phyloP scores from a whole-genome alignment of 2,888 invertebrate genomes.

The Ormyrus labotus region DNA sequence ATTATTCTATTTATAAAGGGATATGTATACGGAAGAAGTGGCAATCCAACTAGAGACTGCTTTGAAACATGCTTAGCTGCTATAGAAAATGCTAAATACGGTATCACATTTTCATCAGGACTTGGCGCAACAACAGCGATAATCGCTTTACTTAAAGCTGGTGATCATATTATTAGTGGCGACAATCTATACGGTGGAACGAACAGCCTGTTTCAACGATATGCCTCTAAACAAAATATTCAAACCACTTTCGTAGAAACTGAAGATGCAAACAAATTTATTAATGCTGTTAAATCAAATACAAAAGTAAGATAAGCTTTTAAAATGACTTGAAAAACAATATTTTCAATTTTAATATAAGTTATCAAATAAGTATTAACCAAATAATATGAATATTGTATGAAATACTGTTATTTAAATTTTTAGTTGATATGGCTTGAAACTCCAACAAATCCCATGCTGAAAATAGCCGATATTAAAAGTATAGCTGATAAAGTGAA shows the following conservation, averaged over 20 bases:
- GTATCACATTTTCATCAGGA: slow-evolving; percentile 91
- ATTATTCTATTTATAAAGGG: slow-evolving; percentile 78
- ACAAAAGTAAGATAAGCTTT: slow-evolving; percentile 85
- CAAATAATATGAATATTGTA: too few relatives aligned
- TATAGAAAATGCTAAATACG: slow-evolving; percentile 92
- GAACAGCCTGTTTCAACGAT: slow-evolving; percentile 83
- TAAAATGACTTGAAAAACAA: too few relatives aligned
- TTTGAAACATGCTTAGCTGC: slow-evolving; percentile 93
- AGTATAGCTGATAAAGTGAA: slow-evolving; percentile 82
- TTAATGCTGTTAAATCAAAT: slow-evolving; percentile 84
- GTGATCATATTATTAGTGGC: slow-evolving; percentile 93
- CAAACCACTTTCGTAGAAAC: slow-evolving; percentile 87
- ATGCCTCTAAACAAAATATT: slow-evolving; percentile 83
- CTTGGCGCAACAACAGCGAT: slow-evolving; percentile 90
- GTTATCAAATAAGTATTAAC: too few relatives aligned
- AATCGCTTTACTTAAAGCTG: slow-evolving; percentile 84
- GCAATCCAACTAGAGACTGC: slow-evolving; percentile 94
- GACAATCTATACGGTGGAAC: slow-evolving; percentile 98
- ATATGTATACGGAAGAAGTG: slow-evolving; percentile 94
- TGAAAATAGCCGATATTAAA: slow-evolving; percentile 93
- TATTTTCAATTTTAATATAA: too few relatives aligned
- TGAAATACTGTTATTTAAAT: neutral
- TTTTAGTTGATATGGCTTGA: slow-evolving; percentile 93
- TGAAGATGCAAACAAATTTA: slow-evolving; percentile 81
- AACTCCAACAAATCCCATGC: slow-evolving; percentile 95